Conservation (phyloP, 2,797 vertebrate genomes). For the Nasua narica region DNA sequence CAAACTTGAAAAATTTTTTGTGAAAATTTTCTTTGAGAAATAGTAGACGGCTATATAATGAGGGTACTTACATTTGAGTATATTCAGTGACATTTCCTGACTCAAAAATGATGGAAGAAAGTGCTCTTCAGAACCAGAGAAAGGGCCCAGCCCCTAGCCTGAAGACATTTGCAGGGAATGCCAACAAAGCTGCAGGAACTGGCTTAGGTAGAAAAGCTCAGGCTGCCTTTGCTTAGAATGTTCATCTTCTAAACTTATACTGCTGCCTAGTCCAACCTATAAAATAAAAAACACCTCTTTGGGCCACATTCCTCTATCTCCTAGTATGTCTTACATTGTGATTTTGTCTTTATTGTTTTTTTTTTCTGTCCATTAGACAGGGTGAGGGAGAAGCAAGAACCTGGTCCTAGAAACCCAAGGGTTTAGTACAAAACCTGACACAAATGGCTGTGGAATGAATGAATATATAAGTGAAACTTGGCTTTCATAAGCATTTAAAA, state of each 20-base stretch:
- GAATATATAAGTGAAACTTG: neutral
- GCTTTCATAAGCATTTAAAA: neutral
- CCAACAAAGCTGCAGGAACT: neutral
- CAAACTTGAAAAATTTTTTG: neutral
- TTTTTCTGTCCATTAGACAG: neutral
- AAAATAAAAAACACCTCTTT: neutral
- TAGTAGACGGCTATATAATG: neutral
- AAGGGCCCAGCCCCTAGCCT: neutral
- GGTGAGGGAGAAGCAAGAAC: neutral
- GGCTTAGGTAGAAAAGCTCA: neutral
- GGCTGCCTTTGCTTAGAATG: neutral
- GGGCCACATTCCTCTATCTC: neutral
- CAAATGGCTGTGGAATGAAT: neutral
- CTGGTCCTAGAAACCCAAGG: neutral
- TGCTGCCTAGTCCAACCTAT: neutral
- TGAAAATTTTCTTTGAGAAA: neutral
- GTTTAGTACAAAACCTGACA: neutral
- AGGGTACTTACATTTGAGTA: neutral
- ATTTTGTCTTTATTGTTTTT: neutral
- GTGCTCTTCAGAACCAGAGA: neutral
- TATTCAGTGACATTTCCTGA: neutral
- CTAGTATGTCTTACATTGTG: neutral
- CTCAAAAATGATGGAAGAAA: neutral
- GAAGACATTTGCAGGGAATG: neutral
- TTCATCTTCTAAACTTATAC: neutral